Percentiles rank a stretch among this genome's conserved stretches.
Conservation (phyloP, 2,888 invertebrate genomes). For the Lycaena phlaeas region DNA sequence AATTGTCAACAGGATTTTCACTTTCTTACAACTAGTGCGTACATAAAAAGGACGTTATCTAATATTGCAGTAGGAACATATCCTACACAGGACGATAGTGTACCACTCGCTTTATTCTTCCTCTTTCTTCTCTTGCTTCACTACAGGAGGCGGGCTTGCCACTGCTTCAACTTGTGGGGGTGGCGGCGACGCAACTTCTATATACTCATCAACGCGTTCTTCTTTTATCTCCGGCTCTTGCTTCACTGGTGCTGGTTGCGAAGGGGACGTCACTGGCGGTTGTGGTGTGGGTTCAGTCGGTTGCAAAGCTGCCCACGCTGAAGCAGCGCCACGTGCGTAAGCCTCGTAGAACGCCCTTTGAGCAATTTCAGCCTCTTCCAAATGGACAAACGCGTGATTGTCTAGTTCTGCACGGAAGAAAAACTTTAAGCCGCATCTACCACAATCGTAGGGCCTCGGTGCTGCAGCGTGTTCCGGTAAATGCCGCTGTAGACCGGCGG, state of each 20-base stretch:
- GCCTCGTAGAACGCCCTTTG: constrained; percentile 64
- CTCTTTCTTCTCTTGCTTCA: constrained; percentile 58
- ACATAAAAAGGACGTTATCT: constrained; percentile 63
- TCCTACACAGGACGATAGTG: constrained; percentile 59
- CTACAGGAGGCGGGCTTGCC: constrained; percentile 30
- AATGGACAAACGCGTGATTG: constrained; percentile 81
- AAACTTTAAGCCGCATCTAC: constrained; percentile 86
- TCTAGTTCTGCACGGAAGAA: constrained; percentile 94
- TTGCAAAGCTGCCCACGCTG: constrained; percentile 58
- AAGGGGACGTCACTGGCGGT: constrained; percentile 23
- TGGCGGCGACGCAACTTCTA: constrained; percentile 61
- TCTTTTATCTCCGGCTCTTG: constrained; percentile 60
- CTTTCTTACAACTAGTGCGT: constrained; percentile 38
- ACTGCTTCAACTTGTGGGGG: constrained; percentile 31
- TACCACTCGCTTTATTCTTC: constrained; percentile 38
- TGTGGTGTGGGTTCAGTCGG: constrained; percentile 35
- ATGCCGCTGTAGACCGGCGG: constrained; percentile 86
- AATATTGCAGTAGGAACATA: constrained; percentile 60
- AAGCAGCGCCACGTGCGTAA: constrained; percentile 57
- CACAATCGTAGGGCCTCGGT: constrained; percentile 89
- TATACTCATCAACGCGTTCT: constrained; percentile 61
- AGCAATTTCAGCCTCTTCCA: constrained; percentile 67
- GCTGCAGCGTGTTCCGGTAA: constrained; percentile 86
- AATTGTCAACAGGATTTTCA: constrained; percentile 49
- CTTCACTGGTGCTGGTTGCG: constrained; percentile 34